Percentiles rank a stretch among this genome's conserved stretches.
These are phyloP conservation scores for Ageneiosus marmoratus DNA, from an alignment of 2,113 vertebrate genomes.

Conservation along the genomic window DNA sequence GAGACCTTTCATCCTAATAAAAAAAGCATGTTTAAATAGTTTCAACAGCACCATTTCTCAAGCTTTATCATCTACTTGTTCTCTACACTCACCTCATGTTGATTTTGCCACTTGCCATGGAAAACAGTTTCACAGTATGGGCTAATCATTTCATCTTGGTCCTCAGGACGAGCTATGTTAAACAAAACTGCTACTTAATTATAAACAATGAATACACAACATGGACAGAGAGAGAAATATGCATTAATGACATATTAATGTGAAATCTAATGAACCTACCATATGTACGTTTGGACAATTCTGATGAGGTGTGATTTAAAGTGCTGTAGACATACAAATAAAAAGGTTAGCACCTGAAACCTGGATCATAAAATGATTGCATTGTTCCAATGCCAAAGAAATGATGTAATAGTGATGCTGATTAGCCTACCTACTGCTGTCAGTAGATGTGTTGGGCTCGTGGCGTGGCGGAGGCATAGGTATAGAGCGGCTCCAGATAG, in stretches of 20 bases:
- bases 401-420: neutral
- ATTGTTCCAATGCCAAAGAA: neutral
- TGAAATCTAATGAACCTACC: slow-evolving; percentile 62
- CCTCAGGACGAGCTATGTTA: slow-evolving; percentile 59
- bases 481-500: slow-evolving; percentile 52
- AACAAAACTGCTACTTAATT: slow-evolving; percentile 4
- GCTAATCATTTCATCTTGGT: slow-evolving; percentile 70
- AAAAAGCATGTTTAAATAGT: neutral
- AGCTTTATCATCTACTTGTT: neutral
- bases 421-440: slow-evolving; percentile 68
- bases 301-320: slow-evolving; percentile 67
- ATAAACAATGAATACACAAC: neutral
- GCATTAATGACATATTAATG: neutral
- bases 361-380: neutral
- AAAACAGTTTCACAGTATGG: slow-evolving; percentile 85
- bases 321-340: slow-evolving; percentile 62
- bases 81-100: slow-evolving; percentile 68
- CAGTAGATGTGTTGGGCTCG: slow-evolving; percentile 47
- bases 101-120: slow-evolving; percentile 57
- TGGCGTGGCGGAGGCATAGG: slow-evolving; percentile 58
- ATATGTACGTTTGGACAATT: slow-evolving; percentile 54
- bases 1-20: slow-evolving; percentile 58
- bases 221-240: neutral
- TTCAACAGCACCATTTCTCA: neutral
- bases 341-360: neutral